phyloP scores from a whole-genome alignment of 2,113 vertebrate genomes.

The Chrysochloris asiatica region DNA sequence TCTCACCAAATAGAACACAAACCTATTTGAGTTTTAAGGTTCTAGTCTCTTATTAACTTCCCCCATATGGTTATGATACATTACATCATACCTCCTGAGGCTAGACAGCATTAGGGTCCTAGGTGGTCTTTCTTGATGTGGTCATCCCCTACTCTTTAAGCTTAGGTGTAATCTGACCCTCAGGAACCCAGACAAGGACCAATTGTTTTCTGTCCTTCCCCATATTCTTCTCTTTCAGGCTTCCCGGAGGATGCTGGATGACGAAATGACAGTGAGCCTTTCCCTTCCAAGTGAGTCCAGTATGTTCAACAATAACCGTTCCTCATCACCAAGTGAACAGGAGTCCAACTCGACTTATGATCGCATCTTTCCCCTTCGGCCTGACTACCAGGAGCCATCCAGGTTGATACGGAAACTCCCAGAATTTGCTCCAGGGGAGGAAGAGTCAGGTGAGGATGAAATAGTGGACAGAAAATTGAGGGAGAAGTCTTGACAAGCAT shows the following conservation, averaged over 20 bases:
- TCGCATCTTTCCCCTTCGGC: conserved; percentile 94
- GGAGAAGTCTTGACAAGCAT: neutral
- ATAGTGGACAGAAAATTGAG: neutral
- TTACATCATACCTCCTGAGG: neutral
- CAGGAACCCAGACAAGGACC: neutral
- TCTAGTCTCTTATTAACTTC: neutral
- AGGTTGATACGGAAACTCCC: conserved; percentile 93
- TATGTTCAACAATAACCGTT: conserved; percentile 90
- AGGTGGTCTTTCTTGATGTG: neutral
- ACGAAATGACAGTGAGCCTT: conserved; percentile 95
- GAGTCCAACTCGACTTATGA: conserved; percentile 95
- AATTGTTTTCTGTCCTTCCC: neutral
- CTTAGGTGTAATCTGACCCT: neutral
- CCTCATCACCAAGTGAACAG: conserved; percentile 91
- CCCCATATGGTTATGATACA: neutral
- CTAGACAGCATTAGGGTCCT: neutral
- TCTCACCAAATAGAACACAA: neutral
- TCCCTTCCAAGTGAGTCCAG: conserved; percentile 94
- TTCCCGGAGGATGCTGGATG: conserved; percentile 93
- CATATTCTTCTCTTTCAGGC: conserved; percentile 85
- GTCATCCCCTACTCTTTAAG: neutral
- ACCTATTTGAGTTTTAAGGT: neutral
- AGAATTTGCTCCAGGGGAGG: conserved; percentile 89
- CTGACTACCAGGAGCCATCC: conserved; percentile 97
- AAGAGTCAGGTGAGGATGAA: conserved; percentile 87